A percentile compares a stretch with the other conserved stretches of the same genome.
Evolutionary conservation across 2,797 vertebrate genomes (phyloP).

Genomic region (Bradypodion ventrale): DNA sequence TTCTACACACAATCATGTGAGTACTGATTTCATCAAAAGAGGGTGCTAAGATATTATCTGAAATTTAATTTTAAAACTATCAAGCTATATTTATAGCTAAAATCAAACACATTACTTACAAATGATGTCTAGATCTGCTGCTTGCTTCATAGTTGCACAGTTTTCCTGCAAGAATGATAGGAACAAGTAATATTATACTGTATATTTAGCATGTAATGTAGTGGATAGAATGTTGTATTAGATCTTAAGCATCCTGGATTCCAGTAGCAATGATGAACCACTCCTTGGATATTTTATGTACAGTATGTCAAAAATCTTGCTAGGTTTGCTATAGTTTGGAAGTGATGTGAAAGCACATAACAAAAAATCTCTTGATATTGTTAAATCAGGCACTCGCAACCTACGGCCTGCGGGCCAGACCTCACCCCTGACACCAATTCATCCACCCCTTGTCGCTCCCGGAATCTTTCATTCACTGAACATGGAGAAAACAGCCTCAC

Average conservation of each 20-base stretch:
- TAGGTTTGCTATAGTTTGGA: too few species aligned
- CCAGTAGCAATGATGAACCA: too few species aligned
- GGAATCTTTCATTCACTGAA: neutral
- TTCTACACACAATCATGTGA: neutral
- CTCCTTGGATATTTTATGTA: too few species aligned
- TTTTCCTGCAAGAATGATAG: conserved; percentile 79
- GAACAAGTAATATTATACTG: conserved; percentile 2
- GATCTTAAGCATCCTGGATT: too few species aligned
- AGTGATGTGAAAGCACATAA: neutral
- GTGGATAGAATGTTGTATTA: too few species aligned
- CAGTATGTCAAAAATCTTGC: too few species aligned
- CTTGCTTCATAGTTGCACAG: conserved; percentile 74
- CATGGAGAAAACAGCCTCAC: neutral
- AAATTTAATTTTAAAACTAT: too few species aligned
- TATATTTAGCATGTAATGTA: neutral
- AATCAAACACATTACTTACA: conserved; percentile 79
- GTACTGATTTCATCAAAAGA: neutral
- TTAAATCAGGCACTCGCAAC: too few species aligned
- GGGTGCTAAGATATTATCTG: neutral
- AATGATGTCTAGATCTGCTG: conserved; percentile 86
- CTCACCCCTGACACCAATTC: too few species aligned
- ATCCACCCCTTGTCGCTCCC: too few species aligned
- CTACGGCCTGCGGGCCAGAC: too few species aligned
- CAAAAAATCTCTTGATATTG: neutral
- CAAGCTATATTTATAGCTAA: neutral